phyloP scores from a whole-genome alignment of 37 sponge, comb jelly and placozoan species.

The Lycopodina hypogea region DNA sequence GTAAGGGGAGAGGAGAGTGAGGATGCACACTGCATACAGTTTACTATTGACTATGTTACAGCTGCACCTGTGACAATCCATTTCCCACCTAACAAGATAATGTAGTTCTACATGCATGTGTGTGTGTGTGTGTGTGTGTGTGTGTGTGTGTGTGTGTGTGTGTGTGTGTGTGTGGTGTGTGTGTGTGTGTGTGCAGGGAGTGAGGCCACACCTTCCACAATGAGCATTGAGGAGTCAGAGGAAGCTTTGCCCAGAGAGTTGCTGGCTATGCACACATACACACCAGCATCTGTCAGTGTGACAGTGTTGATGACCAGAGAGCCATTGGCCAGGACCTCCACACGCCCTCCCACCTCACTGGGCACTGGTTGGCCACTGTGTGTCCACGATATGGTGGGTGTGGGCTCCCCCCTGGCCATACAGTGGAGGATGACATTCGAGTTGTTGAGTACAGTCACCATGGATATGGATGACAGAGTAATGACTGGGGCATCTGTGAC shows the following conservation, averaged over 20 bases:
- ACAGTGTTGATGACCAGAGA: slow-evolving; percentile 1
- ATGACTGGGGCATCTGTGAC: slow-evolving; percentile 16
- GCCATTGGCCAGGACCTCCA: not conserved
- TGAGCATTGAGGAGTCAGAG: slow-evolving; percentile 21
- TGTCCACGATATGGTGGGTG: slow-evolving; percentile 49
- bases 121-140: too few relatives aligned
- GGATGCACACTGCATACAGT: too few relatives aligned
- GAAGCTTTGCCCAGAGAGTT: not conserved
- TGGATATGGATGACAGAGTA: not conserved
- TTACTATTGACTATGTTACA: too few relatives aligned
- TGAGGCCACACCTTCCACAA: slow-evolving; percentile 9
- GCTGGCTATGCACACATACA: slow-evolving; percentile 20
- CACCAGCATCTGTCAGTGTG: slow-evolving; percentile 10
- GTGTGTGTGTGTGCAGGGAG: not conserved
- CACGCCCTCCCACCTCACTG: not conserved
- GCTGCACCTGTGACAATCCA: too few relatives aligned
- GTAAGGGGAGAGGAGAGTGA: too few relatives aligned
- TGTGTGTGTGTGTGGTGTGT: not conserved
- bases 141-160: too few relatives aligned
- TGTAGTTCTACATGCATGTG: too few relatives aligned
- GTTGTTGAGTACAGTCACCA: not conserved
- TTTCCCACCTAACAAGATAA: too few relatives aligned
- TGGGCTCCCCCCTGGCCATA: slow-evolving; percentile 34
- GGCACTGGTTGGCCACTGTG: slow-evolving; percentile 8
- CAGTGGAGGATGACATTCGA: slow-evolving; percentile 26